Base-by-base conservation (phyloP, 1,140 invertebrate species). In the Diplogasteroides magnus region DNA sequence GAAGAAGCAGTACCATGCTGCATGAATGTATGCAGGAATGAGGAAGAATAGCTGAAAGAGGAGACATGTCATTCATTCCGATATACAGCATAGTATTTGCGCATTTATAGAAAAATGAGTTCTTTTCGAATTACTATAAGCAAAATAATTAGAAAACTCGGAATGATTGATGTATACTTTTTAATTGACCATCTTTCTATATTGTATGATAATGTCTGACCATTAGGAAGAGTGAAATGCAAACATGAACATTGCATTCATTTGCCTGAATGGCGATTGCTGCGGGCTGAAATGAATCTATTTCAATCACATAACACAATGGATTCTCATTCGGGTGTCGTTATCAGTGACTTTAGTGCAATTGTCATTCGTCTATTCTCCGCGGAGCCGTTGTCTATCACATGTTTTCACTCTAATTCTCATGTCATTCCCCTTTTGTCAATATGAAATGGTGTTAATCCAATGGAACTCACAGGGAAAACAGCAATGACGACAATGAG, bases 1-100 rank as follows among this genome's bases (percentile, higher is more conserved):
- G 72, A 73, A 37, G 72, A 73, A 73, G 37, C 68, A 69, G 66
- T 74, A 74, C 74, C 74, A 75, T 31, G 74, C 62, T 73, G 72
- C 74, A 31, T 75, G 74, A 64, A 75, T 66, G 72, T 75, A 74
- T 23, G 68, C 27, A 48, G 72, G 72, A 66, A 75, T 66, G 29
- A 75, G 28, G 72, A 74, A 74, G 70, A 71, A 73, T 32, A 74
- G 63, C 37, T 48, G 37, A 48, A 48, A 48, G 6, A 48, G 37
- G 19, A 11, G 6, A 48, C 19, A 48, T 48, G n/a, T n/a, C n/a
- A n/a, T n/a, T n/a, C n/a, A n/a, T n/a, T n/a, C n/a, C n/a, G n/a
- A n/a, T n/a, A n/a, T n/a, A n/a, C n/a, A n/a, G n/a, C n/a, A n/a
- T n/a, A n/a, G n/a, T n/a, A n/a, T n/a, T n/a, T n/a, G n/a, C n/a